A percentile compares a stretch with the other conserved stretches of the same genome.
Evolutionary conservation across 2,888 invertebrate species (phyloP).

Genomic region (Abrostola triplasia): DNA sequence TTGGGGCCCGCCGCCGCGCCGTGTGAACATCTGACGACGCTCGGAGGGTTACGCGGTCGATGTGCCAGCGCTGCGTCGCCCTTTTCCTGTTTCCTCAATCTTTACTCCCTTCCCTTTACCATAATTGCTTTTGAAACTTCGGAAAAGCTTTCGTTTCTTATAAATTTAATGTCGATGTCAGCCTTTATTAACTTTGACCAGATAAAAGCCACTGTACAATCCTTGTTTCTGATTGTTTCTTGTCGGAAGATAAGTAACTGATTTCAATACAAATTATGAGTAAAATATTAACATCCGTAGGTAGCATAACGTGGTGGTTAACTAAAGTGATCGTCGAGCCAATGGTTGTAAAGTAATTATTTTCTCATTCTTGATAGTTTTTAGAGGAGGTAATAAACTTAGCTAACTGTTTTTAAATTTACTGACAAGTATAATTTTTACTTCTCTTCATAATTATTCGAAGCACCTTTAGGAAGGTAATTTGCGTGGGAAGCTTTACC

Average conservation of each 20-base stretch:
- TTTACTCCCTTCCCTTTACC: conserved; percentile 46
- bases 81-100: conserved; percentile 50
- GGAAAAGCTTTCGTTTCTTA: conserved; percentile 48
- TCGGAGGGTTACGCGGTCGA: conserved; percentile 47
- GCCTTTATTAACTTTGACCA: conserved; percentile 32
- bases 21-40: conserved; percentile 70
- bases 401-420: conserved; percentile 46
- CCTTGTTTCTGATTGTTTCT: conserved; percentile 16
- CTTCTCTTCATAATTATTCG: conserved; percentile 28
- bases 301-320: conserved; percentile 35
- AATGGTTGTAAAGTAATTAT: conserved; percentile 41
- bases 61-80: conserved; percentile 39
- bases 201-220: conserved; percentile 28
- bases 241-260: neutral
- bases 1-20: conserved; percentile 62
- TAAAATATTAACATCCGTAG: conserved; percentile 1
- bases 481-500: conserved; percentile 40
- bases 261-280: neutral
- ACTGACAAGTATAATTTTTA: conserved; percentile 28
- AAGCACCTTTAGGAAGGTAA: conserved; percentile 32
- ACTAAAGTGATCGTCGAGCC: conserved; percentile 31
- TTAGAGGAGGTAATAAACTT: conserved; percentile 44
- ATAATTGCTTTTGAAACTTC: conserved; percentile 48
- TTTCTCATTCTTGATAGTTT: conserved; percentile 39
- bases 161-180: conserved; percentile 34